These are phyloP conservation scores for Gymnocypris eckloni DNA, from an alignment of 2,797 vertebrate genomes.

Conservation along the genomic window DNA sequence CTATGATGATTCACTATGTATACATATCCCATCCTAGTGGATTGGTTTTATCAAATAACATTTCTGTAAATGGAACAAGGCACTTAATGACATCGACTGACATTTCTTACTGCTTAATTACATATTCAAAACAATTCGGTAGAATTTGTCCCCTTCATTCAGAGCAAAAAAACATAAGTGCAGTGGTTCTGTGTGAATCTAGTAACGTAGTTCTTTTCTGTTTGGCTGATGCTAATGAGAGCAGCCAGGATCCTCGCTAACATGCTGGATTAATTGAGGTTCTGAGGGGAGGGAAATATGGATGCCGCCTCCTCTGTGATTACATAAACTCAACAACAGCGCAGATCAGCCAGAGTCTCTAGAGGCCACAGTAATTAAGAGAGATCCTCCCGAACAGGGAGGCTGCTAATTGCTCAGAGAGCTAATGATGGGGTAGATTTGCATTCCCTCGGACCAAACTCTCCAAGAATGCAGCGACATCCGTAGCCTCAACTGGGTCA, in stretches of 20 bases:
- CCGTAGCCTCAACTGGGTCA: slow-evolving; percentile 57
- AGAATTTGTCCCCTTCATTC: background rate
- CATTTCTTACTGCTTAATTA: background rate
- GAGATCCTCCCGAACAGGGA: slow-evolving; percentile 69
- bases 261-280: slow-evolving; percentile 38
- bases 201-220: background rate
- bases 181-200: background rate
- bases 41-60: too few relatives aligned
- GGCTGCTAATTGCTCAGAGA: slow-evolving; percentile 73
- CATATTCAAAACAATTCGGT: background rate
- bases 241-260: background rate
- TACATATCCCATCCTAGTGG: too few relatives aligned
- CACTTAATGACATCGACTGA: background rate
- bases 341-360: slow-evolving; percentile 57
- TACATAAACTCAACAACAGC: slow-evolving; percentile 62
- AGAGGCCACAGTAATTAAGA: slow-evolving; percentile 72
- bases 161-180: background rate
- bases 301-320: slow-evolving; percentile 66
- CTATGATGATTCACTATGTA: too few relatives aligned
- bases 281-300: slow-evolving; percentile 61
- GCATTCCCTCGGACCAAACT: slow-evolving; percentile 63
- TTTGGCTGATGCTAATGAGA: slow-evolving; percentile 13
- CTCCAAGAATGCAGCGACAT: slow-evolving; percentile 70
- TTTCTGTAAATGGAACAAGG: background rate
- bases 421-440: slow-evolving; percentile 69